phyloP scores from a whole-genome alignment of 2,888 invertebrate species.

The Girardia tigrina region DNA sequence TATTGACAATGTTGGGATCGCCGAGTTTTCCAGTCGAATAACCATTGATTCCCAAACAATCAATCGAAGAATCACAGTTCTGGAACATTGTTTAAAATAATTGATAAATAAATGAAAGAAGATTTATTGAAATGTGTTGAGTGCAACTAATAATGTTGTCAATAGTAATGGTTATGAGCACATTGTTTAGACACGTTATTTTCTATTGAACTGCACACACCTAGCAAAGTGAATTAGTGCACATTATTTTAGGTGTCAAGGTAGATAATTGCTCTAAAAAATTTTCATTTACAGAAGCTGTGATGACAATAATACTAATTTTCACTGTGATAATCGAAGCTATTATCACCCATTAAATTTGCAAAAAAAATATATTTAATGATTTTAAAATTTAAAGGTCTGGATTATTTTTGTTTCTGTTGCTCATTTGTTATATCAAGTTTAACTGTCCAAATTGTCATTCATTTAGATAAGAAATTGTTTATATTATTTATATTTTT shows the following conservation, averaged over 20 bases:
- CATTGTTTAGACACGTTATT: neutral
- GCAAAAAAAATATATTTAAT: neutral
- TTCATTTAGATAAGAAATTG: no score
- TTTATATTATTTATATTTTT: no score
- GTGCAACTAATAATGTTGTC: slow-evolving; percentile 8
- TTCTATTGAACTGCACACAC: neutral
- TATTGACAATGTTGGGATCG: neutral
- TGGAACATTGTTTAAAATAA: neutral
- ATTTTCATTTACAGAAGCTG: neutral
- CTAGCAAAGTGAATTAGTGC: neutral
- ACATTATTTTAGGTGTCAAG: neutral
- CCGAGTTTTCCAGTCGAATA: neutral
- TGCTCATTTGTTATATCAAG: no score
- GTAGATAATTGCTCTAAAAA: neutral
- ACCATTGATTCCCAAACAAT: neutral
- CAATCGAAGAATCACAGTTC: neutral
- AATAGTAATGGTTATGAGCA: slow-evolving; percentile 2
- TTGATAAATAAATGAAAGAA: neutral
- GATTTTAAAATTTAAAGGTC: neutral
- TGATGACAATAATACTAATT: neutral
- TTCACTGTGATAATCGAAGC: neutral
- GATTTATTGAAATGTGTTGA: neutral
- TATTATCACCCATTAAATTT: neutral
- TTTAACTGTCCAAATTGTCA: no score
- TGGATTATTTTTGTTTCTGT: neutral